Base-by-base conservation (phyloP, 1,140 invertebrate genomes). In the Andrena cerasifolii region DNA sequence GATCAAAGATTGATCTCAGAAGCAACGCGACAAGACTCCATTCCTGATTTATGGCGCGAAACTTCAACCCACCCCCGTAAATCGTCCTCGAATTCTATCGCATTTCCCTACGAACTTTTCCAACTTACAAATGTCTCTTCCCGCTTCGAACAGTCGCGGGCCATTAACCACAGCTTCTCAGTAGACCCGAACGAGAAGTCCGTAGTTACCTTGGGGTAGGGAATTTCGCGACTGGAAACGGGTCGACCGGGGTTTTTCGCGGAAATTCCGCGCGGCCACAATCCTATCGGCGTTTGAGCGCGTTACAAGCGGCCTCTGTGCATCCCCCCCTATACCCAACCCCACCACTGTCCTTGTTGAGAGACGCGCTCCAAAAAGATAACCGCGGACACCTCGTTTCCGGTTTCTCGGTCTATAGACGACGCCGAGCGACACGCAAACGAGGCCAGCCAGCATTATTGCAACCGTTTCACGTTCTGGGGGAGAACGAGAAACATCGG, bases 351-450 rank as follows among this genome's bases (percentile, higher is more conserved):
- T 77, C 59, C 70, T 65, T 82, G 61, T 65, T 53, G 71, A 33
- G 16, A 53, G 28, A 33, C 61, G 70, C 83, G 86, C 73, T 79
- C 86, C 78, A 88, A 87, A 89, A 89, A 89, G 88, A 89, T 89
- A 89, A 89, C 86, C 80, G 82, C 73, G 66, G 79, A 87, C 73
- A 79, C 72, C 75, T 86, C 74, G 84, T 86, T 84, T 84, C 82
- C 82, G 70, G 82, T 79, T 71, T 53, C 43, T 24, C 58, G 51
- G 58, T 67, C 71, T 70, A 59, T 79, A 82, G 70, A 53, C 58
- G 45, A 54, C 26, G 45, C 26, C 71, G 49, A 24, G 45, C 56
- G 70, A 40, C 56, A 36, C 45, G 80, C 74, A 61, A 83, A 84
- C 77, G 61, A 74, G 77, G 82, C 76, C 80, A 83, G 45, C 36